Conservation (phyloP, 2,797 vertebrate species). For the Siniperca undulata region DNA sequence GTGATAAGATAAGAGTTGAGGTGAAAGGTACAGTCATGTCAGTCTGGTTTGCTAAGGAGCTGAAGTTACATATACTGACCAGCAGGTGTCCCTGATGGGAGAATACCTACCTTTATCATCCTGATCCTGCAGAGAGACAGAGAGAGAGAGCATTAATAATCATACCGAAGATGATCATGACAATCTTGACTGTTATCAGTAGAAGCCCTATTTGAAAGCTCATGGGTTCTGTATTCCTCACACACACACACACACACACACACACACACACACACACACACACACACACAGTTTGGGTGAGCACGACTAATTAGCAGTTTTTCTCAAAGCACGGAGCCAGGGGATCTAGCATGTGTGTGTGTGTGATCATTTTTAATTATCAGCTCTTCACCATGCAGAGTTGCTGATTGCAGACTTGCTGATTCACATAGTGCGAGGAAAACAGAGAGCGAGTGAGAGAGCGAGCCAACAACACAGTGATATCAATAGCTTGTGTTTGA, state of each 20-base stretch:
- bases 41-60: neutral
- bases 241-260: slow-evolving; percentile 6
- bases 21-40: neutral
- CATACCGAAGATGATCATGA: slow-evolving; percentile 19
- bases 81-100: slow-evolving; percentile 68
- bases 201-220: slow-evolving; percentile 17
- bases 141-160: slow-evolving; percentile 46
- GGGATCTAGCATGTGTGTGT: neutral
- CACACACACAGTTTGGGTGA: slow-evolving; percentile 15
- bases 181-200: slow-evolving; percentile 42
- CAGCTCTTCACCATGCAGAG: slow-evolving; percentile 53
- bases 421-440: slow-evolving; percentile 62
- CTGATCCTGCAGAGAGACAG: slow-evolving; percentile 69
- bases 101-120: slow-evolving; percentile 79
- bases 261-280: slow-evolving; percentile 3
- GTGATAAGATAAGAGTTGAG: neutral
- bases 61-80: slow-evolving; percentile 57
- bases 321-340: slow-evolving; percentile 12
- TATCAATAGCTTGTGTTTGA: slow-evolving; percentile 68
- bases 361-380: slow-evolving; percentile 71
- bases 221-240: neutral
- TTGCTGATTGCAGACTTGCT: slow-evolving; percentile 55
- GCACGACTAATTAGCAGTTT: slow-evolving; percentile 33
- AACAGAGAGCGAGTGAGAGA: slow-evolving; percentile 57
- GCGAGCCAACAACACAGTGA: slow-evolving; percentile 52